Evolutionary conservation across 2,888 invertebrate species (phyloP), one percentile per base, ranked within the genome.

Genomic region (Arctia plantaginis): DNA sequence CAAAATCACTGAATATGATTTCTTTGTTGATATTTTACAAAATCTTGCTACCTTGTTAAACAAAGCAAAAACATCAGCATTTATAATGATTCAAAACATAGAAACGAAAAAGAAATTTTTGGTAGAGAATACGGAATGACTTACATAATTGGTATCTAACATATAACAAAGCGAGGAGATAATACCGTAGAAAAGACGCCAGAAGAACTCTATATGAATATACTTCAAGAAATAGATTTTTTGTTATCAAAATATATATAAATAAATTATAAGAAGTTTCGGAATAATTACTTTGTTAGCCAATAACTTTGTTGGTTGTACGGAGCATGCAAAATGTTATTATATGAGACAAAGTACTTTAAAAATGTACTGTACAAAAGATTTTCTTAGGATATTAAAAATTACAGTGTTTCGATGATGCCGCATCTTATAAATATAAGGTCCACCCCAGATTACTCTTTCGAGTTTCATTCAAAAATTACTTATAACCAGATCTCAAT

Each of bases 1-100:
- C 39, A 69, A 69, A 69, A 30, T 70, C 70, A 41, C 65, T 71
- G 66, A 55, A 39, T 39, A 55, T 55, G 23, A 47, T 64, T 64
- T 71, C 33, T 47, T 35, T 66, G n/a, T 44, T 65, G 33, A 47
- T 47, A 15, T 41, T 41, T 59, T 59, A 55, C 12, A 59, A 59
- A 59, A 30, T 12, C 33, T 18, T 2, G 20, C 27, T 20, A 33
- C 30, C 47, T 41, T 51, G 7, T 68, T 33, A 44, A 44, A 44
- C 66, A 44, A 18, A 62, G 59, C 18, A 62, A 30, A 62, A 62
- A 30, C 8, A 30, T 62, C 15, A 15, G 30, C 62, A 30, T 62
- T 62, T 18, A 18, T 59, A 27, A 27, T 13, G 27, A 59, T 59
- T 59, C 59, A 6, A 59, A 59, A 27, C 27, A 27, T 15, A 27